These are phyloP conservation scores for Microctenopoma stevenorrisi DNA, from an alignment of 2,797 vertebrate species.

Conservation along the genomic window DNA sequence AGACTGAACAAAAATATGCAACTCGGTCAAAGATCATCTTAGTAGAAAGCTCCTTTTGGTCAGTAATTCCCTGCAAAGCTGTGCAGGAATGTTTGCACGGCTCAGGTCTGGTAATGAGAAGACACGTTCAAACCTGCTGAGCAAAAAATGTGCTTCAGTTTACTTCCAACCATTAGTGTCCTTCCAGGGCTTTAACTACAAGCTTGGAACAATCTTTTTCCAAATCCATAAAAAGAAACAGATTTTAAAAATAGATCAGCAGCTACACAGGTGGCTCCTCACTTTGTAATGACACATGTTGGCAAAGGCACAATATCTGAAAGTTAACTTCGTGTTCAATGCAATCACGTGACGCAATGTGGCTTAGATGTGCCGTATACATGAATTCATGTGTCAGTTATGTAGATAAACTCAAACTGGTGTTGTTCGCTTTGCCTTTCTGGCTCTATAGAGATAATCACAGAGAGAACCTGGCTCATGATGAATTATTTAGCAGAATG, in stretches of 20 bases:
- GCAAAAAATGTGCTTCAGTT: background rate
- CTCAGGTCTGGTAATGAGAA: background rate
- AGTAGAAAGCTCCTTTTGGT: background rate
- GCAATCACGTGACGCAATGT: too few relatives aligned
- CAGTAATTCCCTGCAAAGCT: constrained; percentile 3
- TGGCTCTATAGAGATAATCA: constrained; percentile 39
- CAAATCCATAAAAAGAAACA: background rate
- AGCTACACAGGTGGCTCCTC: background rate
- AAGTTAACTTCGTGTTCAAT: background rate
- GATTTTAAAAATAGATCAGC: constrained; percentile 17
- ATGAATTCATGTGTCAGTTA: constrained; percentile 18
- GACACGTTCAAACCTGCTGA: constrained; percentile 1
- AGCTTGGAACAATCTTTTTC: background rate
- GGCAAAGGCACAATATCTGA: constrained; percentile 1
- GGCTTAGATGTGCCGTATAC: constrained; percentile 8
- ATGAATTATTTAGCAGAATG: constrained; percentile 64
- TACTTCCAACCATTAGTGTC: background rate
- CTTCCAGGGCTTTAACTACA: background rate
- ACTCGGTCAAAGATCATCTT: background rate
- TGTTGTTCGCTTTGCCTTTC: constrained; percentile 29
- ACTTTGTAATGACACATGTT: constrained; percentile 26
- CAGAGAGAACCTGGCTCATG: constrained; percentile 40
- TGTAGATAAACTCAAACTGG: constrained; percentile 39
- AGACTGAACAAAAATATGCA: constrained; percentile 16
- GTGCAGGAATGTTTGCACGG: background rate